Base-by-base conservation (phyloP, 2,888 invertebrate species). In the Heteropelma amictum region DNA sequence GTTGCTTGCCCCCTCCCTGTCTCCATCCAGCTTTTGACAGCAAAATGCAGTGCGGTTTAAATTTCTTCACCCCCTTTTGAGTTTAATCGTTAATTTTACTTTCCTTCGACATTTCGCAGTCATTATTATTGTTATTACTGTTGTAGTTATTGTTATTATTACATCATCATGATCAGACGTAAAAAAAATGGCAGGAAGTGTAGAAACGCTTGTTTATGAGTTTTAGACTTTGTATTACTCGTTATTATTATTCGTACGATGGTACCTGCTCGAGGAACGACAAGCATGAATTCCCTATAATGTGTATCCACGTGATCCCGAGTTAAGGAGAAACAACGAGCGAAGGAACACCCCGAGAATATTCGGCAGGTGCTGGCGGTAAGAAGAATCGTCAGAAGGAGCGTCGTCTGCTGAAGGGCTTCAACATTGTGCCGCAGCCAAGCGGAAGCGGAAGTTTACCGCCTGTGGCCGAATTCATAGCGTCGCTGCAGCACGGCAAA, bases 341-440 rank as follows among this genome's bases (percentile, higher is more conserved):
- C 63, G 63, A 64, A 38, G 51, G 51, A 64, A 26, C 38, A n/a
- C 17, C 26, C 28, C 40, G 63, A 49, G 54, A 63, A 56, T 61
- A 67, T 71, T 76, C 51, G 58, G 75, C 88, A 94, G 96, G 95
- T 85, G 94, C 96, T 76, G 96, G 97, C 79, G 97, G 97, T 67
- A 97, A 97, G 90, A 97, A 97, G 90, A 97, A 97, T 88, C 93
- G 97, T 0, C 97, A 97, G 89, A 96, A 97, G 89, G 97, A 97
- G 89, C 93, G 97, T 0, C 93, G 97, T 1, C 91, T 97, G 67
- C 97, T 97, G 96, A 97, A 97, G 89, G 97, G 96, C 12, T 97
- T 97, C 92, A 97, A 97, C 90, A 96, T 97, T 80, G 95, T 94
- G 12, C 94, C 95, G 30, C 93, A 93, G 30, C 93, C 93, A 0